Evolutionary conservation across 2,113 vertebrate species (phyloP).

Genomic region (Anhinga anhinga): DNA sequence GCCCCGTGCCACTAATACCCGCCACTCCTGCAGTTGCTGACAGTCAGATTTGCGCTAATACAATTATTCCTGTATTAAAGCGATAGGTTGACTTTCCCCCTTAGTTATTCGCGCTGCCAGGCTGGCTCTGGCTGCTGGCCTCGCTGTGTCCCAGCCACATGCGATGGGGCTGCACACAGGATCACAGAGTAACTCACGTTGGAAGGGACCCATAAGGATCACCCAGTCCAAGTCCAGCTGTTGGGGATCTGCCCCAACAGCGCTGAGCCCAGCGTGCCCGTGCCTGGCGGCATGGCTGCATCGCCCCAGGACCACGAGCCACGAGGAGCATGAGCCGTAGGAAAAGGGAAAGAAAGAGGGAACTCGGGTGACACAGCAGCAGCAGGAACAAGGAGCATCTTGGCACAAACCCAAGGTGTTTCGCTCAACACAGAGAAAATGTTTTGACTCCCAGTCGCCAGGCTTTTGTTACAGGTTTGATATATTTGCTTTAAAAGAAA

Average conservation of each 20-base stretch:
- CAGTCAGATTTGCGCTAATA: background rate
- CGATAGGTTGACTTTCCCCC: background rate
- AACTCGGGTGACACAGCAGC: accelerated
- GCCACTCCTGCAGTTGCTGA: background rate
- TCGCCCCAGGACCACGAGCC: accelerated
- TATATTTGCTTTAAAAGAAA: background rate
- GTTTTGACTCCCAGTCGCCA: background rate
- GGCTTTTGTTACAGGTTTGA: background rate
- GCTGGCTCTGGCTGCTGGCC: background rate
- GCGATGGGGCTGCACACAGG: background rate
- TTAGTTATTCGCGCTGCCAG: background rate
- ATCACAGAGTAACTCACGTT: accelerated
- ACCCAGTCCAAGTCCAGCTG: accelerated
- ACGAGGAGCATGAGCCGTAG: accelerated
- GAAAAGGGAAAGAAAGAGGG: background rate
- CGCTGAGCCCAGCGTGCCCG: background rate
- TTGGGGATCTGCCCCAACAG: background rate
- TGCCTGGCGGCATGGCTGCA: accelerated
- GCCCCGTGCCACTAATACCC: background rate
- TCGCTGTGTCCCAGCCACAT: accelerated
- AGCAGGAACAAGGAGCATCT: accelerated
- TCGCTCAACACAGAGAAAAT: background rate
- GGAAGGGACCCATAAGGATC: background rate
- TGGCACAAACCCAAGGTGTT: background rate
- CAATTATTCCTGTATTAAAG: background rate